phyloP scores from a whole-genome alignment of 2,113 vertebrate species.

The Clarias gariepinus region DNA sequence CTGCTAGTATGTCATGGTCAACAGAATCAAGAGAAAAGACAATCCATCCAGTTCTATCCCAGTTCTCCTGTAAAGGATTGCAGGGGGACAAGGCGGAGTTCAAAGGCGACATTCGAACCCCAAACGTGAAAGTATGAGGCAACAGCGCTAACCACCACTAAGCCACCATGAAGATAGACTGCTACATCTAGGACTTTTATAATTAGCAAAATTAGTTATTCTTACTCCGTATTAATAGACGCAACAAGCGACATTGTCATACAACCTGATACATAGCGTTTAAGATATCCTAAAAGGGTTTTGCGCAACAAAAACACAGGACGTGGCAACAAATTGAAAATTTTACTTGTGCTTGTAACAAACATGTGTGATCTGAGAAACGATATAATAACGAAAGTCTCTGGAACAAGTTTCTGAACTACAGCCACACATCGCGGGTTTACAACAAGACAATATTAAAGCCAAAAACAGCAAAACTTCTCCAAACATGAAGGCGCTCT shows the following conservation, averaged over 20 bases:
- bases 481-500: conserved; percentile 53
- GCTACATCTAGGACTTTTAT: no score
- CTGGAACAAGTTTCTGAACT: neutral
- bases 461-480: conserved; percentile 59
- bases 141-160: no score
- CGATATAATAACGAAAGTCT: neutral
- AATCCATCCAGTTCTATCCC: no score
- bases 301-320: neutral
- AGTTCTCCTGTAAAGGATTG: no score
- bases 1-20: no score
- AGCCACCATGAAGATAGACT: no score
- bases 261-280: neutral
- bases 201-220: no score
- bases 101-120: no score
- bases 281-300: neutral
- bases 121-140: no score
- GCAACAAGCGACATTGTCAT: neutral
- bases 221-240: neutral
- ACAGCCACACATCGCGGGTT: neutral
- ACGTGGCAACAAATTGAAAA: neutral
- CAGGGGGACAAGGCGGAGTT: no score
- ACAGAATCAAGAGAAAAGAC: no score
- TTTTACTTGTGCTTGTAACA: neutral
- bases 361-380: neutral
- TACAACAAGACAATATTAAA: neutral